Conservation (phyloP, 92 coral and sea anemone genomes). For the Chrysogorgia sp. region DNA sequence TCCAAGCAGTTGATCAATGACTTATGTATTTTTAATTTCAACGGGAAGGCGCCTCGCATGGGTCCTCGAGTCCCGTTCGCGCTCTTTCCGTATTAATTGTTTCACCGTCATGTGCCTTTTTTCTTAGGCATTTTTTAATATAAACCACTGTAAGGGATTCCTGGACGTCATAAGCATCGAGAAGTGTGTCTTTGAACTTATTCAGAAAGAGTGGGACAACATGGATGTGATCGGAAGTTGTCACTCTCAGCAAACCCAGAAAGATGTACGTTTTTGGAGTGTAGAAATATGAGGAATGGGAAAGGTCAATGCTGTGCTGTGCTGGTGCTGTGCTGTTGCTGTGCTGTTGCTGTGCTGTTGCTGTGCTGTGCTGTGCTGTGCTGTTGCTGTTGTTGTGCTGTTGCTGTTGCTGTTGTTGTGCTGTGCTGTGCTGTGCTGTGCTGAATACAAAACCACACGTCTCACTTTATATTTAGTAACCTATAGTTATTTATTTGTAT, state of each 20-base stretch:
- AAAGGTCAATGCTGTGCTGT: background rate
- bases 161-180: slow-evolving; percentile 91
- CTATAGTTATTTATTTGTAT: background rate
- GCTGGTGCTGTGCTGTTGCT: background rate
- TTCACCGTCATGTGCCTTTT: background rate
- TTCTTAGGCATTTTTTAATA: slow-evolving; percentile 65
- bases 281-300: background rate
- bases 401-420: too few relatives aligned
- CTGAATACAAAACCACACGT: background rate
- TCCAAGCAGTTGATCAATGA: too few relatives aligned
- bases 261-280: slow-evolving; percentile 69
- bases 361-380: too few relatives aligned
- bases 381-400: too few relatives aligned
- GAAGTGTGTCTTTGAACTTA: slow-evolving; percentile 78
- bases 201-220: slow-evolving; percentile 90
- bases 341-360: too few relatives aligned
- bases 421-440: background rate
- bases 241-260: slow-evolving; percentile 88
- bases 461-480: background rate
- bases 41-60: too few relatives aligned
- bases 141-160: slow-evolving; percentile 79
- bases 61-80: too few relatives aligned
- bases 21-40: too few relatives aligned
- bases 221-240: slow-evolving; percentile 79
- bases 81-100: too few relatives aligned